Evolutionary conservation across 2,797 vertebrate genomes (phyloP), one percentile per base, ranked within the genome.

Genomic region (Gymnoscopelus braueri): DNA sequence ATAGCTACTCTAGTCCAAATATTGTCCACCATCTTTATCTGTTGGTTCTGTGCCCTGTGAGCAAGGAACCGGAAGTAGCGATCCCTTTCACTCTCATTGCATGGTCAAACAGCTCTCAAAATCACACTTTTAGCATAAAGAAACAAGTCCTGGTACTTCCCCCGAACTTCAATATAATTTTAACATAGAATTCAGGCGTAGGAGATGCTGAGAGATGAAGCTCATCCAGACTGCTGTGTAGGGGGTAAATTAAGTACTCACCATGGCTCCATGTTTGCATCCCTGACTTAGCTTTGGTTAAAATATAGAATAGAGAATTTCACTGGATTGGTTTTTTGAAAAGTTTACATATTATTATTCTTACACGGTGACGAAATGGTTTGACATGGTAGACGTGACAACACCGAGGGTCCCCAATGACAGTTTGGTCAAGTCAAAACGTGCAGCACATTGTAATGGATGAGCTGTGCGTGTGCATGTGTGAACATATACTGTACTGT

Each of bases 201-300:
- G 78, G 69, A 75, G 59, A 13, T 51, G 72, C 60, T 2, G 35
- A 59, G 67, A 65, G 63, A 26, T 51, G 35, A 47, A 11, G 24
- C 60, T 55, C 58, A 54, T 63, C 86, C 82, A 89, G 83, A 87
- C 84, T 89, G 87, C 89, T 89, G 90, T 91, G 88, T 90, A 80
- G 83, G 77, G 81, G 87, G 74, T 87, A 83, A 74, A 85, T 87
- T 87, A 44, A 75, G 86, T 95, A 95, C 94, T 95, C 93, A 95
- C 94, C 94, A 93, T 94, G 1, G 94, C 92, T 93, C 94, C 94
- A 69, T 95, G 93, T 95, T 95, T 95, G 94, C 93, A 94, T 94
- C 94, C 94, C 93, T 95, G 94, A 95, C 94, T 95, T 94, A 94
- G 94, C 94, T 95, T 94, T 88, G 86, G 92, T 93, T 91, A 78